These are phyloP conservation scores for Atherinomorus stipes DNA, from an alignment of 2,113 vertebrate species.

Conservation along the genomic window DNA sequence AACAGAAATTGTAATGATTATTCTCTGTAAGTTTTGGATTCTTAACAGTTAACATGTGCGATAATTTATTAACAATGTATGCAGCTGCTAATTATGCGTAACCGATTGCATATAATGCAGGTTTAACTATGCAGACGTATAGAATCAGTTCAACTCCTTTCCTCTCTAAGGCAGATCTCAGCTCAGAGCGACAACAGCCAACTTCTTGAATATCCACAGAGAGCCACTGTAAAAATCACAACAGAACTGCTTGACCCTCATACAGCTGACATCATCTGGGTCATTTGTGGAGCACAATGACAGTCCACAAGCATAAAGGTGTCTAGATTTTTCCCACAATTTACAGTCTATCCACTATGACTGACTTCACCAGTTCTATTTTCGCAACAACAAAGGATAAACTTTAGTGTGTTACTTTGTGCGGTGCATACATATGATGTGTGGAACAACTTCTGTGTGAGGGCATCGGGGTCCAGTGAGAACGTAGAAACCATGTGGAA, in stretches of 20 bases:
- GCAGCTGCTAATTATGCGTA: not conserved
- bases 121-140: not conserved
- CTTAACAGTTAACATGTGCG: not conserved
- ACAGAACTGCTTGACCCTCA: conserved; percentile 62
- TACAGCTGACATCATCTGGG: conserved; percentile 54
- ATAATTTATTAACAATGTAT: not conserved
- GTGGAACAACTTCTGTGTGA: conserved; percentile 16
- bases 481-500: conserved; percentile 23
- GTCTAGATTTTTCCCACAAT: conserved; percentile 70
- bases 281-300: conserved; percentile 74
- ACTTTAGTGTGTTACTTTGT: conserved; percentile 20
- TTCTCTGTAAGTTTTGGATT: not conserved
- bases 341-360: conserved; percentile 73
- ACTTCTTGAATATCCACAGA: conserved; percentile 33
- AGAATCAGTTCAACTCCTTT: not conserved
- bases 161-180: not conserved
- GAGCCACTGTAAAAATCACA: conserved; percentile 28
- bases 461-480: not conserved
- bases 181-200: conserved; percentile 18
- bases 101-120: not conserved
- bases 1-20: not conserved
- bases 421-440: conserved; percentile 18
- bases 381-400: conserved; percentile 49
- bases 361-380: conserved; percentile 63
- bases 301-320: conserved; percentile 62